Conservation (phyloP, 2,113 vertebrate species). For the Rhinoptilus africanus region DNA sequence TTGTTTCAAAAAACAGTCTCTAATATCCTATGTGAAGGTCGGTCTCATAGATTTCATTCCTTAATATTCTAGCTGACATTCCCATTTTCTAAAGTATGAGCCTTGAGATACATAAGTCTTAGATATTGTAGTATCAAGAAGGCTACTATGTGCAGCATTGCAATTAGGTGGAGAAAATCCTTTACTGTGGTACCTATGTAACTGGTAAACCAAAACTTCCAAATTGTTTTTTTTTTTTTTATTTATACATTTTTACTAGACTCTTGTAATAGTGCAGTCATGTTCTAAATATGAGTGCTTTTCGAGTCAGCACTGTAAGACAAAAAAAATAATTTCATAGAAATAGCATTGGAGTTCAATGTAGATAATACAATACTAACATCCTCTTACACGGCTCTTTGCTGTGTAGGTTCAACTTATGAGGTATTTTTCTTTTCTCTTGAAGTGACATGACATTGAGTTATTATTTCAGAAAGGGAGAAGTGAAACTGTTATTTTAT, state of each 20-base stretch:
- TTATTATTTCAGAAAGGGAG: constrained; percentile 52
- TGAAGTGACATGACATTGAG: constrained; percentile 35
- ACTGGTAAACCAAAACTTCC: not conserved
- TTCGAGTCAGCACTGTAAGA: not conserved
- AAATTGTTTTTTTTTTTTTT: not conserved
- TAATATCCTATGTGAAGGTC: constrained; percentile 55
- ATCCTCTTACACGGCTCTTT: not conserved
- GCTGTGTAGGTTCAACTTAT: not conserved
- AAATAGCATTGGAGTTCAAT: not conserved
- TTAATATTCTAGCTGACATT: constrained; percentile 68
- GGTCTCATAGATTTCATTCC: constrained; percentile 66
- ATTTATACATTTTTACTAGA: not conserved
- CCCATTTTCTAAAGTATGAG: constrained; percentile 70
- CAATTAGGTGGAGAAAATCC: constrained; percentile 56
- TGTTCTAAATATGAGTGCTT: not conserved
- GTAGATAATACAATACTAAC: not conserved
- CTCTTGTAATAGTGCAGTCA: not conserved
- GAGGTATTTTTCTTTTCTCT: constrained; percentile 32
- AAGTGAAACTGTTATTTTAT: constrained; percentile 15
- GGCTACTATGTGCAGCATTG: constrained; percentile 33
- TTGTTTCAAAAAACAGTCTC: constrained; percentile 42
- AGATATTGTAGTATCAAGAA: constrained; percentile 63
- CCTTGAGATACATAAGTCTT: constrained; percentile 65
- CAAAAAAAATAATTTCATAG: no score
- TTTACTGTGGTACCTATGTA: constrained; percentile 20